A percentile compares a stretch with the other conserved stretches of the same genome.
Evolutionary conservation across 2,888 invertebrate species (phyloP).

Genomic region (Lasius fuliginosus): DNA sequence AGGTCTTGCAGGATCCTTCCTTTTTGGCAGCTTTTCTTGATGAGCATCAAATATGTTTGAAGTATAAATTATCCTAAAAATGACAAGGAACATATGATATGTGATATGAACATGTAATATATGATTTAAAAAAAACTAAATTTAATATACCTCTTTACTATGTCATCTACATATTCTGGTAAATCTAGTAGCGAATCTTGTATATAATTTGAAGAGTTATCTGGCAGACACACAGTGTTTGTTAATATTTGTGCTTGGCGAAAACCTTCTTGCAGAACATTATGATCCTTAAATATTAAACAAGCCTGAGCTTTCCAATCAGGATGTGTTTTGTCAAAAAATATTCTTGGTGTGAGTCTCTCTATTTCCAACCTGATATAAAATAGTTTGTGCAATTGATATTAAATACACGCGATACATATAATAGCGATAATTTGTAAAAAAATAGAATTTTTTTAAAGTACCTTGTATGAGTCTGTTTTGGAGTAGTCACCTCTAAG

Average conservation of each 20-base stretch:
- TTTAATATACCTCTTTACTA: conserved; percentile 87
- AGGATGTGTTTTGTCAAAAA: conserved; percentile 88
- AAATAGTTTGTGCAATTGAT: conserved; percentile 34
- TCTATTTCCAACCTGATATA: conserved; percentile 10
- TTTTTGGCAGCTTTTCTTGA: conserved; percentile 92
- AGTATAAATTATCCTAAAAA: conserved; percentile 87
- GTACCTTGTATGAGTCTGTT: conserved; percentile 74
- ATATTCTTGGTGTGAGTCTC: conserved; percentile 74
- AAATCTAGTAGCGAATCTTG: conserved; percentile 85
- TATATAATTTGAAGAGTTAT: conserved; percentile 89
- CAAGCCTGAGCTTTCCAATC: conserved; percentile 90
- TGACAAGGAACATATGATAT: neutral
- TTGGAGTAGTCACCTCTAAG: conserved; percentile 88
- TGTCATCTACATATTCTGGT: conserved; percentile 86
- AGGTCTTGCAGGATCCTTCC: conserved; percentile 91
- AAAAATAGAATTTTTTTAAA: conserved; percentile 10
- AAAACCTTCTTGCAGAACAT: conserved; percentile 91
- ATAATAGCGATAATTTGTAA: neutral
- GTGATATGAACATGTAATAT: neutral
- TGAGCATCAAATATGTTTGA: conserved; percentile 92
- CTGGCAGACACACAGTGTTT: conserved; percentile 90
- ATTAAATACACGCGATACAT: neutral
- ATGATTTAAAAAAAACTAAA: conserved; percentile 17
- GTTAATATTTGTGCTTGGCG: conserved; percentile 94
- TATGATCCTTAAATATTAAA: conserved; percentile 88